Percentiles rank a stretch among this genome's conserved stretches.
phyloP scores from a whole-genome alignment of 2,113 vertebrate species.

The Melospiza melodia region DNA sequence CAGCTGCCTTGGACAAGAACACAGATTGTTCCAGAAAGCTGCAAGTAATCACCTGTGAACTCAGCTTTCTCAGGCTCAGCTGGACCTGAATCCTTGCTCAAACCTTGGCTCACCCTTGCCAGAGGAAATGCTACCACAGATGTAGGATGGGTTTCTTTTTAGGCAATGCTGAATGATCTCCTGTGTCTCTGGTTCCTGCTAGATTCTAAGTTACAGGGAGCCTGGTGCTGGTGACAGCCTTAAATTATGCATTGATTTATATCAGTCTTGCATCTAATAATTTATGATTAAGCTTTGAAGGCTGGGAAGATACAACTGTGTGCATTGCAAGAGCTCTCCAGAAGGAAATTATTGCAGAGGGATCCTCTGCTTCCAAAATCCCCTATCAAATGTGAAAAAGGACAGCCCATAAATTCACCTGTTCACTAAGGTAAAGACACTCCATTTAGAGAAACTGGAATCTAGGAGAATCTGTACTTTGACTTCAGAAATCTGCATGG shows the following conservation, averaged over 20 bases:
- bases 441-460: neutral
- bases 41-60: neutral
- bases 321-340: neutral
- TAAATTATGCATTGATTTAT: neutral
- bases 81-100: neutral
- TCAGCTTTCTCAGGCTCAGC: neutral
- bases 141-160: rapidly evolving
- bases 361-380: neutral
- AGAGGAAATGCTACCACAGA: rapidly evolving
- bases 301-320: no score
- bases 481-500: neutral
- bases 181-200: neutral
- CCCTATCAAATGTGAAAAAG: neutral
- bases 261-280: neutral
- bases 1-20: neutral
- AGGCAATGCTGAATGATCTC: neutral
- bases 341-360: neutral
- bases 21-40: neutral
- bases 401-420: neutral
- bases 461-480: neutral
- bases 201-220: neutral
- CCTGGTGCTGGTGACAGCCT: neutral
- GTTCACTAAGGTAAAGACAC: neutral
- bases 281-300: neutral
- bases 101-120: neutral